Evolutionary conservation across 2,888 invertebrate genomes (phyloP).

Genomic region (Synergus gifuensis): DNA sequence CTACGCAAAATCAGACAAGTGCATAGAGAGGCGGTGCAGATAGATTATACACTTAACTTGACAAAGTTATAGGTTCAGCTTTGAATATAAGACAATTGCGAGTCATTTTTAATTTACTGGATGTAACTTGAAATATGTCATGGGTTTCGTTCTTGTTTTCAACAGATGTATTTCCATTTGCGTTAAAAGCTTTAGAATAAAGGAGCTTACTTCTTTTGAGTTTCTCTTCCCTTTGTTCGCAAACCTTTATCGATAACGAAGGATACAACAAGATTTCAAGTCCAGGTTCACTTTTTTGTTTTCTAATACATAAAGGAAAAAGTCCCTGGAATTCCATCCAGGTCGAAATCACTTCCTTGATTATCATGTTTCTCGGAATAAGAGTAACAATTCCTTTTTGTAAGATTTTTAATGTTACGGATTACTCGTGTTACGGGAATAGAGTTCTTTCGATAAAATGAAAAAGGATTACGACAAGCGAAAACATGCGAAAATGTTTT

Average conservation of each 20-base stretch:
- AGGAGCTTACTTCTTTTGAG: background rate
- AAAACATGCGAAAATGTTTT: background rate
- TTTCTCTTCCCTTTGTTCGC: background rate
- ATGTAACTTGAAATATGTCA: too few species aligned
- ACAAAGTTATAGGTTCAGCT: conserved; percentile 7
- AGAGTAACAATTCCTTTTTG: background rate
- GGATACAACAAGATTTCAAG: background rate
- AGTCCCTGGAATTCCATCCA: too few species aligned
- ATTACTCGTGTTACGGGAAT: background rate
- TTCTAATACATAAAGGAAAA: background rate
- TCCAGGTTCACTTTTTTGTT: background rate
- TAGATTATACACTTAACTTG: conserved; percentile 4
- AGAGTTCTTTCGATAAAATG: background rate
- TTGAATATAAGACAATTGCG: conserved; percentile 20
- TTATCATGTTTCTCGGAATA: background rate
- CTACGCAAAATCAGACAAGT: conserved; percentile 32
- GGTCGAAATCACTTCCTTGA: background rate
- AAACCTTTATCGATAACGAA: background rate
- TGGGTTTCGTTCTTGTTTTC: too few species aligned
- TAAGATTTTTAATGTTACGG: background rate
- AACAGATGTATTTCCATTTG: background rate
- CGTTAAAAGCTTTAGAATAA: background rate
- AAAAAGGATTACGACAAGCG: background rate
- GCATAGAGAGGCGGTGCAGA: background rate
- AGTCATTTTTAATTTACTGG: background rate